Percentiles rank a stretch among this genome's conserved stretches.
phyloP scores from a whole-genome alignment of 2,797 vertebrate genomes.

The Atherinosoma microstoma region DNA sequence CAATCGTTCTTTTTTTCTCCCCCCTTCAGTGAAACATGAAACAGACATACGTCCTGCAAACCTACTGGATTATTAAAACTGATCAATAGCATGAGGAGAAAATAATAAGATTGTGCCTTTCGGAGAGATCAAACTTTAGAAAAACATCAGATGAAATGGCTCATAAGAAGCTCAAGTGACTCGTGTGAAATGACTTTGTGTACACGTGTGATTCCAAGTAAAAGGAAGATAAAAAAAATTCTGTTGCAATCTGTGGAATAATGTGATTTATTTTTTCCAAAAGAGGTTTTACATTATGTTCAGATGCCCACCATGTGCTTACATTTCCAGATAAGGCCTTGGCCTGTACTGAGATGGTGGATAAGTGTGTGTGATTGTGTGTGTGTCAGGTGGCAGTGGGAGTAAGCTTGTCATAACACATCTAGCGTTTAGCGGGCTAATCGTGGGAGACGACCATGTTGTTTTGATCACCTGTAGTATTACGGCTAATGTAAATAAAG shows the following conservation, averaged over 20 bases:
- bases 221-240: slow-evolving; percentile 36
- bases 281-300: slow-evolving; percentile 46
- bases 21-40: slow-evolving; percentile 27
- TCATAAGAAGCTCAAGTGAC: slow-evolving; percentile 65
- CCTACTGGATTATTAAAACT: slow-evolving; percentile 4
- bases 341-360: slow-evolving; percentile 53
- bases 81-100: slow-evolving; percentile 31
- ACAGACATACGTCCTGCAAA: slow-evolving; percentile 15
- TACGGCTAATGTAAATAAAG: slow-evolving; percentile 80
- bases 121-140: slow-evolving; percentile 7
- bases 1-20: slow-evolving; percentile 42
- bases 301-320: slow-evolving; percentile 37
- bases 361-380: slow-evolving; percentile 39
- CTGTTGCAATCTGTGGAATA: slow-evolving; percentile 23
- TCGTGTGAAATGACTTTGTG: slow-evolving; percentile 52
- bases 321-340: slow-evolving; percentile 50
- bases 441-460: slow-evolving; percentile 76
- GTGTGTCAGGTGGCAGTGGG: slow-evolving; percentile 58
- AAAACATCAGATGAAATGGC: slow-evolving; percentile 18
- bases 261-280: slow-evolving; percentile 16
- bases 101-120: background rate
- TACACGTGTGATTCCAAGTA: slow-evolving; percentile 31
- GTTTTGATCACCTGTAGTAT: slow-evolving; percentile 83
- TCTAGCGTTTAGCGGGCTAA: slow-evolving; percentile 72
- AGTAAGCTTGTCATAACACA: slow-evolving; percentile 79